Conservation (phyloP, 2,113 vertebrate species). For the Cichladusa arquata region DNA sequence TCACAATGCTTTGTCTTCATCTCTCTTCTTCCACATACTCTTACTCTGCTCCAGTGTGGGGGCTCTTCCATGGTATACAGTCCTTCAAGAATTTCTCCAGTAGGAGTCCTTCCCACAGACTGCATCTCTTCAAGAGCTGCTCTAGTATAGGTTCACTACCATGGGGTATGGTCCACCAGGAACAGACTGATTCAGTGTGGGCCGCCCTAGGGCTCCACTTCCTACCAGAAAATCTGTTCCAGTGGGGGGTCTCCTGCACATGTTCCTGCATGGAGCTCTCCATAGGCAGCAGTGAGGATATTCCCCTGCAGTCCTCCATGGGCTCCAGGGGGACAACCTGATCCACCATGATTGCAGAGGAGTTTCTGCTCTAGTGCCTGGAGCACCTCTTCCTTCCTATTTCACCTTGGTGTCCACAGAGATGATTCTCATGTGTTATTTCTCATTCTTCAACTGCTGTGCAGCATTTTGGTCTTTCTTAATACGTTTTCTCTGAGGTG, state of each 20-base stretch:
- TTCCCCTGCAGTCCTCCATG: background rate
- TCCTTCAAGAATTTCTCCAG: background rate
- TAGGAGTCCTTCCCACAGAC: background rate
- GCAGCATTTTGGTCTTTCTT: background rate
- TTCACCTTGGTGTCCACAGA: background rate
- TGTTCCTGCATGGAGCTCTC: fast-evolving
- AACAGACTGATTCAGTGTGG: background rate
- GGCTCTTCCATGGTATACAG: background rate
- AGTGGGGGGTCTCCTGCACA: background rate
- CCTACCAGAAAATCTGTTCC: background rate
- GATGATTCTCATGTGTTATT: background rate
- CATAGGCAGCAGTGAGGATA: background rate
- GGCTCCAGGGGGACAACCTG: background rate
- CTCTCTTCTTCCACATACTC: background rate
- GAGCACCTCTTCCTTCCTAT: background rate
- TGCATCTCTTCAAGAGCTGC: background rate
- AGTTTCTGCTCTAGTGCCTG: background rate
- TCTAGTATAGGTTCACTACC: background rate
- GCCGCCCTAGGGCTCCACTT: fast-evolving
- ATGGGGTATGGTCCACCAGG: background rate
- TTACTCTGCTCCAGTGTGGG: background rate
- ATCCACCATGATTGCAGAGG: background rate
- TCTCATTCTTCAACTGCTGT: background rate
- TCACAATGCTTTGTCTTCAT: fast-evolving
- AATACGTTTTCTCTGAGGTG: background rate